Percentiles rank a stretch among this genome's conserved stretches.
phyloP scores from a whole-genome alignment of 2,113 vertebrate genomes.

The Fulmarus glacialis region DNA sequence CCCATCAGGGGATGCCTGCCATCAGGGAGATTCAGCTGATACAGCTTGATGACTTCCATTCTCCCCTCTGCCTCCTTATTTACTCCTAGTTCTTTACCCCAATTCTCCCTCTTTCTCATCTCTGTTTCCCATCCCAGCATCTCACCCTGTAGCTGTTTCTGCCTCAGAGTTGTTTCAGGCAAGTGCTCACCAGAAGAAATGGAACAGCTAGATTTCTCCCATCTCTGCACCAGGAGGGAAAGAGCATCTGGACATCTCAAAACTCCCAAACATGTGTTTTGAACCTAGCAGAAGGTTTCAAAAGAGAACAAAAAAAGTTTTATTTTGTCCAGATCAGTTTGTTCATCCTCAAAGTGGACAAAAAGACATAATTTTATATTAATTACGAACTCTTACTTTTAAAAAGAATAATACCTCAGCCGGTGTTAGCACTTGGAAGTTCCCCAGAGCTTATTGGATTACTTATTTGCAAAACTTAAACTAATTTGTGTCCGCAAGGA shows the following conservation, averaged over 20 bases:
- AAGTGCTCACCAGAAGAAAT: background rate
- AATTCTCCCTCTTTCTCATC: background rate
- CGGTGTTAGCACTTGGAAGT: background rate
- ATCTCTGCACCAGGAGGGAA: background rate
- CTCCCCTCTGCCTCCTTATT: slow-evolving; percentile 6
- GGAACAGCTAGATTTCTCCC: background rate
- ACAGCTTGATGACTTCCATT: slow-evolving; percentile 6
- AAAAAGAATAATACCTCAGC: background rate
- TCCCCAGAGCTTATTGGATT: background rate
- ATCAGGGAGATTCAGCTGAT: background rate
- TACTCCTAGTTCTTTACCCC: background rate
- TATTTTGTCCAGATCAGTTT: background rate
- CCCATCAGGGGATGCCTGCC: slow-evolving; percentile 22
- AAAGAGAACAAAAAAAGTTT: background rate
- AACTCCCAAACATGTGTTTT: background rate
- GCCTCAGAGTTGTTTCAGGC: background rate
- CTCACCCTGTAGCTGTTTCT: background rate
- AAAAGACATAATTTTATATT: background rate
- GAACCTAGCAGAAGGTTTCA: background rate
- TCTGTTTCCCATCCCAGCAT: background rate
- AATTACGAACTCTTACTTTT: background rate
- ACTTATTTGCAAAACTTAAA: slow-evolving; percentile 12
- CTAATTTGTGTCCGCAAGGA: background rate
- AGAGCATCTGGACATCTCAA: background rate
- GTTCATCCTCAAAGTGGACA: background rate